These are phyloP conservation scores for Diadumene lineata DNA, from an alignment of 92 coral and sea anemone genomes.

Conservation along the genomic window DNA sequence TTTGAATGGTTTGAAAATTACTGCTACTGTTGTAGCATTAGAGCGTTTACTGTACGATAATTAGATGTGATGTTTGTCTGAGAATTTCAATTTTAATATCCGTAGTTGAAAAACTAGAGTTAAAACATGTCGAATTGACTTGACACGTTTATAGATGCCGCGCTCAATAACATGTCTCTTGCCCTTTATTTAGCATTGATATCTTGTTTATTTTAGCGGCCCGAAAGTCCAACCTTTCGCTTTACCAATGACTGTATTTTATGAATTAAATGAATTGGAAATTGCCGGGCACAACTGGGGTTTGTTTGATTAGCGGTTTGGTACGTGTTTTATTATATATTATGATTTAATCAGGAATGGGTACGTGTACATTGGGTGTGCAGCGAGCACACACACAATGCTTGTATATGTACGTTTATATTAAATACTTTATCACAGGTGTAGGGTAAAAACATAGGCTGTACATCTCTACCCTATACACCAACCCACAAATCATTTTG, in stretches of 20 bases:
- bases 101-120: not conserved
- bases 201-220: constrained; percentile 14
- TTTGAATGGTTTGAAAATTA: not conserved
- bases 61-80: not conserved
- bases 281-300: constrained; percentile 9
- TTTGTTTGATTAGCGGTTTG: not conserved
- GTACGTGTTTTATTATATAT: not conserved
- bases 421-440: constrained; percentile 4
- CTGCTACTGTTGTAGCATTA: not conserved
- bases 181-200: not conserved
- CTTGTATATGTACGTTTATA: no score
- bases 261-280: not conserved
- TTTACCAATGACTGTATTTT: not conserved
- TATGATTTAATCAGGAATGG: no score
- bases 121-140: constrained; percentile 4
- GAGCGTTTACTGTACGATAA: not conserved
- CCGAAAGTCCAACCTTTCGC: constrained; percentile 3
- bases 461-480: no score
- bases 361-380: no score
- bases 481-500: no score
- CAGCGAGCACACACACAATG: no score
- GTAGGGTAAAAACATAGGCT: no score
- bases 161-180: not conserved
- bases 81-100: constrained; percentile 20
- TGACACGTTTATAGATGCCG: not conserved